Evolutionary conservation across 2,888 invertebrate genomes (phyloP), one percentile per base, ranked within the genome.

Genomic region (Apoda limacodes): DNA sequence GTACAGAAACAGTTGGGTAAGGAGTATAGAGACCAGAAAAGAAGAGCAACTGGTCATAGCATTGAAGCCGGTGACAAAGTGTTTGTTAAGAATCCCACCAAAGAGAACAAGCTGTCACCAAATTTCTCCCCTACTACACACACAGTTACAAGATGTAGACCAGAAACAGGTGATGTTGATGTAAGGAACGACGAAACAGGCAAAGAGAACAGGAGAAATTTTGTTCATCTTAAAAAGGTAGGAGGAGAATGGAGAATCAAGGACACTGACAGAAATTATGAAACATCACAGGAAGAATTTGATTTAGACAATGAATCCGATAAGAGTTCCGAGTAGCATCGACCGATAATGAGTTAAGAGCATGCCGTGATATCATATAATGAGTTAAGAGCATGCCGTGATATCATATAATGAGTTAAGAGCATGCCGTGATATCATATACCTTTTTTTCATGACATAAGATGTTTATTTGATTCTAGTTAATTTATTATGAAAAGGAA

Each of bases 221-320:
- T 31, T 6, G 26, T 26, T 9, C 26, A 31, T 13, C 17, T 30
- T 6, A 30, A 30, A 13, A 30, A 30, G 13, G 13, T 24, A 10
- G 24, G 20, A 17, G 23, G 17, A 7, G 5, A 24, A 24, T 30
- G 30, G 30, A 24, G 17, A 15, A 13, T 23, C 9, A 25, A 9
- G 12, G 25, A 25, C 11, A 25, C 9, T 7, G 25, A 25, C 9
- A 7, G 11, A 25, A 25, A 13, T 13, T 7, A 7, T 25, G 25
- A 25, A n/a, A n/a, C n/a, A n/a, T n/a, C n/a, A n/a, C n/a, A n/a
- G n/a, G n/a, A n/a, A n/a, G n/a, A n/a, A n/a, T n/a, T n/a, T n/a
- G n/a, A n/a, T n/a, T n/a, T n/a, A n/a, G n/a, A n/a, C n/a, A n/a
- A n/a, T n/a, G n/a, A n/a, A n/a, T n/a, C n/a, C n/a, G n/a, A n/a